These are phyloP conservation scores for Cuculus canorus DNA, from an alignment of 2,797 vertebrate genomes.

Conservation along the genomic window DNA sequence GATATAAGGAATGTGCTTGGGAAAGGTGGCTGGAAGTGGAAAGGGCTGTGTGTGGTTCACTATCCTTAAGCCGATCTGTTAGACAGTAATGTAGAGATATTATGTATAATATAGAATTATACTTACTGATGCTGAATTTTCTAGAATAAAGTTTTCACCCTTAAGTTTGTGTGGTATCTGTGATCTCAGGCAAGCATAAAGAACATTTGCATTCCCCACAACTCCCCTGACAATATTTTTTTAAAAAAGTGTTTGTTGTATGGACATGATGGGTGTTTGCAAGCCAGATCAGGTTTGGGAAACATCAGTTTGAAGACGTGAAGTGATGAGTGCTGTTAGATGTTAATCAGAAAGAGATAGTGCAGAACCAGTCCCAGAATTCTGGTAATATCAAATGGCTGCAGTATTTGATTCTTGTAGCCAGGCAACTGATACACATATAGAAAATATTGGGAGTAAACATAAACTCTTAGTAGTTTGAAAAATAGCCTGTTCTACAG, in stretches of 20 bases:
- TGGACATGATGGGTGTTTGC: neutral
- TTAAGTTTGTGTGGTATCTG: neutral
- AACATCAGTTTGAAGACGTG: neutral
- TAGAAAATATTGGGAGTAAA: slow-evolving; percentile 3
- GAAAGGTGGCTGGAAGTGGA: neutral
- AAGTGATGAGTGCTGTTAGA: neutral
- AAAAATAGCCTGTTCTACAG: neutral
- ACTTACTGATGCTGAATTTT: neutral
- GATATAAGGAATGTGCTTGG: neutral
- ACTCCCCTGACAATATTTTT: neutral
- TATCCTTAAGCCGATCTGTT: neutral
- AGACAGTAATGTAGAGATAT: neutral
- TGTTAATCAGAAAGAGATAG: neutral
- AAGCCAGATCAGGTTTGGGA: neutral
- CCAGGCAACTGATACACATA: neutral
- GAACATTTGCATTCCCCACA: neutral
- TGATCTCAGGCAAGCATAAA: neutral
- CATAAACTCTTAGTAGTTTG: neutral
- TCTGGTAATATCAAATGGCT: neutral
- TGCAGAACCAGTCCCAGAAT: neutral
- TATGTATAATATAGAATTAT: neutral
- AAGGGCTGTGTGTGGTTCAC: neutral
- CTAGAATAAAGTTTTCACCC: neutral
- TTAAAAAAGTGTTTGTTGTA: neutral
- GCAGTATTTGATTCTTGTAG: neutral